A percentile compares a stretch with the other conserved stretches of the same genome.
Evolutionary conservation across 2,797 vertebrate species (phyloP).

Genomic region (Psittacula echo): DNA sequence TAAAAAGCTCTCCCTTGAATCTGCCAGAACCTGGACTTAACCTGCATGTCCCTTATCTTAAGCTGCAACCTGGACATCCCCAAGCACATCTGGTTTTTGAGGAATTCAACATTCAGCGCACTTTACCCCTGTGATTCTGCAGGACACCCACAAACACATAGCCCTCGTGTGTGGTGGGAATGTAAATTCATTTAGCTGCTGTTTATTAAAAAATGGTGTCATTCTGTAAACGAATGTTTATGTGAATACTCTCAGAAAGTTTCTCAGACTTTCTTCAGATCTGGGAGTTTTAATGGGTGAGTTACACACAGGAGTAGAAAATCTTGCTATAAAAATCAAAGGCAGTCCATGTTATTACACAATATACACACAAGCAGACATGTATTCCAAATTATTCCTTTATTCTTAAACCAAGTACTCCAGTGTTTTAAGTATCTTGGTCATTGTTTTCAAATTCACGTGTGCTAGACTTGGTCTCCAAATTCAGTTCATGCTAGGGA

Average conservation of each 20-base stretch:
- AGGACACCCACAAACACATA: background rate
- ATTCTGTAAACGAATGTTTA: background rate
- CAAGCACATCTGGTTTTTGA: background rate
- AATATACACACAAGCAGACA: background rate
- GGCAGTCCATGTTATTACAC: background rate
- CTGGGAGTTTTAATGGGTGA: background rate
- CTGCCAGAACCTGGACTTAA: background rate
- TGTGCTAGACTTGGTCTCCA: background rate
- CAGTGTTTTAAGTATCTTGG: background rate
- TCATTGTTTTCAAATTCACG: background rate
- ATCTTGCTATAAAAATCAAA: background rate
- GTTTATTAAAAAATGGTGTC: background rate
- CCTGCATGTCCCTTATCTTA: background rate
- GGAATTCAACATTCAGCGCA: background rate
- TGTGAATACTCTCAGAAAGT: background rate
- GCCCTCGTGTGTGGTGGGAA: rapidly evolving
- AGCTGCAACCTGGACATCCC: background rate
- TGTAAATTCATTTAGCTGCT: background rate
- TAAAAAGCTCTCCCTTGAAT: background rate
- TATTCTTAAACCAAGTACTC: background rate
- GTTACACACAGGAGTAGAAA: background rate
- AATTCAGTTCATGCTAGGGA: background rate
- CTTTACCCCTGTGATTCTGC: background rate
- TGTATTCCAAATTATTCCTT: background rate
- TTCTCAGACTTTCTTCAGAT: background rate